Conservation (phyloP, 2,113 vertebrate genomes). For the Larimichthys crocea region DNA sequence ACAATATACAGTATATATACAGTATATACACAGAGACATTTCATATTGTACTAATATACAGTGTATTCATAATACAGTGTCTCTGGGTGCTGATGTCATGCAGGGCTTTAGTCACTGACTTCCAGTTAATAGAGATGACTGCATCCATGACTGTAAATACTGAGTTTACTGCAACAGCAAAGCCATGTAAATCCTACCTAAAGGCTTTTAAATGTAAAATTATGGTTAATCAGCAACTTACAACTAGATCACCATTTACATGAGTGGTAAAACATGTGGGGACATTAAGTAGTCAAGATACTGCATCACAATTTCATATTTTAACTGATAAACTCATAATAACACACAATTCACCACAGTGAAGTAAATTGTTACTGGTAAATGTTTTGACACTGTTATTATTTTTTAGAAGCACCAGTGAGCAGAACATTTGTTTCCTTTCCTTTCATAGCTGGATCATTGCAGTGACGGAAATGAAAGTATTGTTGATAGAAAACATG, state of each 20-base stretch:
- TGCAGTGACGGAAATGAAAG: conserved; percentile 21
- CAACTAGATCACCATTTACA: background rate
- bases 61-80: background rate
- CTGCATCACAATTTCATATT: background rate
- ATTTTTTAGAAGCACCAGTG: background rate
- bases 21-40: background rate
- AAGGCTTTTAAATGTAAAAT: background rate
- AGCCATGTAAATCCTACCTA: background rate
- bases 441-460: background rate
- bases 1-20: background rate
- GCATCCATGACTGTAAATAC: background rate
- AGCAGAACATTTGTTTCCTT: conserved; percentile 19
- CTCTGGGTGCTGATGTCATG: background rate
- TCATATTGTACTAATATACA: background rate
- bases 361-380: background rate
- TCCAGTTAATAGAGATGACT: background rate
- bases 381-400: conserved; percentile 19
- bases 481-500: conserved; percentile 18
- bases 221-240: background rate
- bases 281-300: background rate
- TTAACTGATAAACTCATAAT: background rate
- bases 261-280: background rate
- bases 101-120: background rate
- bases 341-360: background rate
- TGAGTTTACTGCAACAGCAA: background rate